phyloP scores from a whole-genome alignment of 2,888 invertebrate genomes.

The Tipula helvola region DNA sequence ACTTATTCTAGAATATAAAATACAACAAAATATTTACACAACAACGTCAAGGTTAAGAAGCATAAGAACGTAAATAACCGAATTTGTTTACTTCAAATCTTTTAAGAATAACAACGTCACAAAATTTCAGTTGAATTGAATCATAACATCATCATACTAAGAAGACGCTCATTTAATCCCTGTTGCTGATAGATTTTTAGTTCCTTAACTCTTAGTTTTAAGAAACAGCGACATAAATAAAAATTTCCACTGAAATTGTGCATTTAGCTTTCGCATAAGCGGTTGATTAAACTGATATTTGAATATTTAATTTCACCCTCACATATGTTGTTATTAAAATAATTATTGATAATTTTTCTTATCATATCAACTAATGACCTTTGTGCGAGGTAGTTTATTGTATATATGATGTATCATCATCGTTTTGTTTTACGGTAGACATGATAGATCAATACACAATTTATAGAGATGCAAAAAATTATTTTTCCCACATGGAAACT shows the following conservation, averaged over 20 bases:
- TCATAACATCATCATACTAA: neutral
- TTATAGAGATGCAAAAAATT: neutral
- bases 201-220: neutral
- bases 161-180: neutral
- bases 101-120: neutral
- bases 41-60: neutral
- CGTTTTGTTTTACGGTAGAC: neutral
- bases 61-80: neutral
- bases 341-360: neutral
- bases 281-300: neutral
- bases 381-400: neutral
- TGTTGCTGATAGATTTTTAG: neutral
- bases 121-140: neutral
- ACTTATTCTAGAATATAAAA: neutral
- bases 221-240: neutral
- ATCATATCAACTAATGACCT: neutral
- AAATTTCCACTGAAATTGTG: neutral
- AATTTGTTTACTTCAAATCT: neutral
- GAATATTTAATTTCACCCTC: neutral
- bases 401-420: neutral
- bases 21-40: neutral
- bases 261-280: too few species aligned
- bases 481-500: neutral
- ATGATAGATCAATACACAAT: neutral
- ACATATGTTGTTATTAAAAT: neutral